Base-by-base conservation (phyloP, 2,797 vertebrate species). In the Ciconia nigra region DNA sequence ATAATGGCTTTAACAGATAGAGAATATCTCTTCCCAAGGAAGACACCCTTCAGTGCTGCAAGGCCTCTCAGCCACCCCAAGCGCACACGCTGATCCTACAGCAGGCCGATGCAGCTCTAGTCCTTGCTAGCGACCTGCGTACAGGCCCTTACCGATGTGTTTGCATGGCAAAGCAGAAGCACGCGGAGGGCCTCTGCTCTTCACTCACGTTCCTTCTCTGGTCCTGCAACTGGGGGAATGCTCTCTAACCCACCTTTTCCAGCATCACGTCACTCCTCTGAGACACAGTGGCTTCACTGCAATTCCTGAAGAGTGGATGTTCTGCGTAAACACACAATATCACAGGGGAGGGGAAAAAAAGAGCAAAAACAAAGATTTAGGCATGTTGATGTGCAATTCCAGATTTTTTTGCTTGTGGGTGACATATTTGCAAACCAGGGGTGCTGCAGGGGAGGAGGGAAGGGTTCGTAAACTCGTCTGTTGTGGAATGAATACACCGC, bases 401-500 rank as follows among this genome's bases (percentile, higher is more conserved):
- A 44, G 39, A 17, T 21, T 44, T 61, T 70, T 78, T 69, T 62
- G 9, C 18, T 70, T 46, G 59, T 57, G 54, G 77, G 73, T 0
- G 17, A 89, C 65, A 77, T 91, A 92, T 89, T 85, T 94, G 85
- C 79, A 82, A 96, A 85, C 59, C 80, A 74, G 79, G 79, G 76
- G 49, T 95, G 76, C 87, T 92, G 83, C 55, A 77, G 74, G 76
- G 90, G 84, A 71, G 85, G 73, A 79, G 83, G 57, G 87, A 91
- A 69, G 76, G 72, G 71, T 83, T 90, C 1, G 19, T 94, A 86
- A 83, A 88, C 80, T 83, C 31, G 3, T 71, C 69, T 78, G 70
- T 71, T 81, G 88, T 96, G 96, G 94, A 97, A 97, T 96, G 96
- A 97, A 96, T 94, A 80, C 81, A 78, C 90, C 5, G 20, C 83